Evolutionary conservation across 2,113 vertebrate species (phyloP).

Genomic region (Pterocles burchelli): DNA sequence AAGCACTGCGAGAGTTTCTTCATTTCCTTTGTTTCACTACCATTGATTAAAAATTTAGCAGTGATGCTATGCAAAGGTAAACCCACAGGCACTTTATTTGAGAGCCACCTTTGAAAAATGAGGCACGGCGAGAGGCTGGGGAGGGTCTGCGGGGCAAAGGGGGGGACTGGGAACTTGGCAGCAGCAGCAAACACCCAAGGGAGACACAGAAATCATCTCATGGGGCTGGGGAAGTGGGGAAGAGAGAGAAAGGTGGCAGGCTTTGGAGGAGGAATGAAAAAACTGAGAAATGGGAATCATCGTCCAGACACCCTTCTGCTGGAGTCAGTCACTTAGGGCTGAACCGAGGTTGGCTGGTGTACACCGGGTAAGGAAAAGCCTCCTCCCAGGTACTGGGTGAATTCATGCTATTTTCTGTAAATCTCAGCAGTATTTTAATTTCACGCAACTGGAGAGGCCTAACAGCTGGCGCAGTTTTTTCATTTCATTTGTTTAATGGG

Average conservation of each 20-base stretch:
- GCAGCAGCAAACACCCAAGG: neutral
- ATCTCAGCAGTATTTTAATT: neutral
- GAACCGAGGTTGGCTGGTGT: rapidly evolving
- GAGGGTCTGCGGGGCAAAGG: neutral
- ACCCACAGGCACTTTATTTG: neutral
- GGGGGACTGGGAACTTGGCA: neutral
- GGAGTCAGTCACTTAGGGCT: rapidly evolving
- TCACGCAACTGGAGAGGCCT: neutral
- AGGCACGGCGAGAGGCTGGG: neutral
- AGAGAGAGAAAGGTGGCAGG: neutral
- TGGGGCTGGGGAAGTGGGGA: rapidly evolving
- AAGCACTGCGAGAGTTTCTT: neutral
- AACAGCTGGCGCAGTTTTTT: slow-evolving; percentile 1
- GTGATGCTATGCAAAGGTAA: neutral
- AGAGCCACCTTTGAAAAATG: neutral
- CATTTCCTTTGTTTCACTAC: neutral
- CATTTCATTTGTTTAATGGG: slow-evolving; percentile 26
- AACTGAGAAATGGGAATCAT: neutral
- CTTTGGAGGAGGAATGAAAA: neutral
- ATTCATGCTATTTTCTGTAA: neutral
- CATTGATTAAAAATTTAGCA: neutral
- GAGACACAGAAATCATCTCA: neutral
- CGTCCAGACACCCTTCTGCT: rapidly evolving
- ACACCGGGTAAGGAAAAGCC: neutral
- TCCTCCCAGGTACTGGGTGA: neutral